Percentiles rank a stretch among this genome's conserved stretches.
Evolutionary conservation across 1,140 invertebrate species (phyloP).

Genomic region (Ceratitis capitata): DNA sequence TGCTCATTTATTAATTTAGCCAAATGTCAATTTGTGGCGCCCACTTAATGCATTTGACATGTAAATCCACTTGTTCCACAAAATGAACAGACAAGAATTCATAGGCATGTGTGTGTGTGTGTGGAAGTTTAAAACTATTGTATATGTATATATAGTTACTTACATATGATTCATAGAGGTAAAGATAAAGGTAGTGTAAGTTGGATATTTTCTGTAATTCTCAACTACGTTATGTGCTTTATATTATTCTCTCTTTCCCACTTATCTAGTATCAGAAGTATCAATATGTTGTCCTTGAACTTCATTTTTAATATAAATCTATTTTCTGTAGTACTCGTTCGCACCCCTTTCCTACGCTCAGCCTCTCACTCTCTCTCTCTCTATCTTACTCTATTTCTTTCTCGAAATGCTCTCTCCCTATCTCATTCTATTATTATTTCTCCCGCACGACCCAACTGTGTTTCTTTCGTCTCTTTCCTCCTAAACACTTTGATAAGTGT

Average conservation of each 20-base stretch:
- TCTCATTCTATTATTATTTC: neutral
- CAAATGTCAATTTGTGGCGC: slow-evolving; percentile 26
- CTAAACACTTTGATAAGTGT: neutral
- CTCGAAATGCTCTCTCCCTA: neutral
- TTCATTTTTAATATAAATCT: too few relatives aligned
- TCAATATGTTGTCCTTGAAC: too few relatives aligned
- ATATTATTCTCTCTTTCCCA: too few relatives aligned
- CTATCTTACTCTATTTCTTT: too few relatives aligned
- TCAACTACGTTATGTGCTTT: too few relatives aligned
- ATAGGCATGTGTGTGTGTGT: neutral
- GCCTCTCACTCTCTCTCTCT: too few relatives aligned
- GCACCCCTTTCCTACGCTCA: neutral
- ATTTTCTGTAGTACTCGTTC: too few relatives aligned
- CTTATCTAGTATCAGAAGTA: too few relatives aligned
- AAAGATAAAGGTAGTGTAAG: neutral
- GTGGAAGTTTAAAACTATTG: neutral
- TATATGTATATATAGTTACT: neutral
- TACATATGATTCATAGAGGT: neutral
- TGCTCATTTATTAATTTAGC: slow-evolving; percentile 31
- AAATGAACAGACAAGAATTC: neutral
- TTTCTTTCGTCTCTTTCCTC: neutral
- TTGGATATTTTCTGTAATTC: too few relatives aligned
- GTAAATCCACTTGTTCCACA: slow-evolving; percentile 4
- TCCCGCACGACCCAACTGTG: neutral
- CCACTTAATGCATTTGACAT: slow-evolving; percentile 35